Evolutionary conservation across 2,797 vertebrate genomes (phyloP), one percentile per base, ranked within the genome.

Genomic region (Characodon lateralis): DNA sequence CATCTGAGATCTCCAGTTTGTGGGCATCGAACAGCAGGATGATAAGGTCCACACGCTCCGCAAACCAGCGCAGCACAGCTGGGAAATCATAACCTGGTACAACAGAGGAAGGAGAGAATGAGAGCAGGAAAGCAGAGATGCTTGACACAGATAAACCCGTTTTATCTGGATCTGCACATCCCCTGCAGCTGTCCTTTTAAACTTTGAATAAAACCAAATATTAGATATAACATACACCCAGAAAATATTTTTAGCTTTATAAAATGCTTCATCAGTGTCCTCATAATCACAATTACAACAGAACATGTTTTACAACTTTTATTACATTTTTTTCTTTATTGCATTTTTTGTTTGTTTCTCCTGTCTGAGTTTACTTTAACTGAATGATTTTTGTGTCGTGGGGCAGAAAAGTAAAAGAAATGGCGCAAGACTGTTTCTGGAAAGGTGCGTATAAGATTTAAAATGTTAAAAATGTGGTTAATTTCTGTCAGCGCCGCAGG

Each of bases 1-100:
- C 98, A 0, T 99, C 98, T 0, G 97, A 99, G 83, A 99, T 98
- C 94, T 99, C 97, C 91, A 99, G 93, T 83, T 99, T 99, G 81
- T 99, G 98, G 26, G 98, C 97, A 0, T 99, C 98, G 3, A 99
- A 99, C 13, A 99, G 96, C 31, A 99, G 95, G 78, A 99, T 95
- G 92, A 99, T 98, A 73, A 96, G 96, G 87, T 99, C 98, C 26
- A 98, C 98, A 0, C 98, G 96, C 86, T 99, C 97, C 0, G 97
- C 97, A 58, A 99, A 98, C 98, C 98, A 99, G 71, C 95, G 97
- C 90, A 99, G 93, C 75, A 99, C 98, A 0, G 97, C 97, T 0
- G 98, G 96, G 84, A 98, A 98, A 94, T 98, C 97, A 0, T 98
- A 99, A 78, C 97, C 97, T 98, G 9, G 50, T 73, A 55, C n/a